Evolutionary conservation across 2,113 vertebrate species (phyloP).

Genomic region (Halichoerus grypus): DNA sequence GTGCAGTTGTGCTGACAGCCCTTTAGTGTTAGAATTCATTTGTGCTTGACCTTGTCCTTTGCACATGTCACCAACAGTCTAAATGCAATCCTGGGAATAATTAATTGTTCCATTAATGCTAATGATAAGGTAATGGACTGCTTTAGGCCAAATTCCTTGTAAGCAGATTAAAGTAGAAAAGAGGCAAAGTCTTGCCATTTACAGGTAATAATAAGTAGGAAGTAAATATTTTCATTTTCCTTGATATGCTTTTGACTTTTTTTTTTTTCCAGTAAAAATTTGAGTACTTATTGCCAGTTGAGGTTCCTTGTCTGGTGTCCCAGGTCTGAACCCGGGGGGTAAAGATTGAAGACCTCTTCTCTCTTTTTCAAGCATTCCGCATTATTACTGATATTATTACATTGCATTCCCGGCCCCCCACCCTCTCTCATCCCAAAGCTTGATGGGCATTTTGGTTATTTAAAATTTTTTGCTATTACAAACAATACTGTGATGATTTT

Average conservation of each 20-base stretch:
- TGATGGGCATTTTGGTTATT: not conserved
- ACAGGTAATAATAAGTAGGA: constrained; percentile 47
- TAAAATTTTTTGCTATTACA: not conserved
- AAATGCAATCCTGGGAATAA: not conserved
- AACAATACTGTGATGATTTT: not conserved
- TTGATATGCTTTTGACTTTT: constrained; percentile 27
- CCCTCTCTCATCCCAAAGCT: not conserved
- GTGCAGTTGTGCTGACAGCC: not conserved
- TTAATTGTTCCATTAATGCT: constrained; percentile 14
- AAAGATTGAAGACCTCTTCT: not conserved
- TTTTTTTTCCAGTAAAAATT: not conserved
- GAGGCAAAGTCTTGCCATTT: constrained; percentile 58
- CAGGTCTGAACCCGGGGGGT: not conserved
- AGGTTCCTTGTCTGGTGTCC: not conserved
- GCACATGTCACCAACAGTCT: not conserved
- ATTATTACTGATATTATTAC: not conserved
- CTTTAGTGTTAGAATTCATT: not conserved
- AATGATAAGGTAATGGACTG: constrained; percentile 48
- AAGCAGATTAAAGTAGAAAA: constrained; percentile 62
- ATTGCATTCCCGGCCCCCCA: not conserved
- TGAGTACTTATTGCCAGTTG: not conserved
- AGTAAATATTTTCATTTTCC: constrained; percentile 67
- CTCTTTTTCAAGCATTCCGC: not conserved
- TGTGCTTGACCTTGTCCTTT: constrained; percentile 4
- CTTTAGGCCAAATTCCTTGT: constrained; percentile 51